phyloP scores from a whole-genome alignment of 2,888 invertebrate species.

The Hipparchia sbordonii region DNA sequence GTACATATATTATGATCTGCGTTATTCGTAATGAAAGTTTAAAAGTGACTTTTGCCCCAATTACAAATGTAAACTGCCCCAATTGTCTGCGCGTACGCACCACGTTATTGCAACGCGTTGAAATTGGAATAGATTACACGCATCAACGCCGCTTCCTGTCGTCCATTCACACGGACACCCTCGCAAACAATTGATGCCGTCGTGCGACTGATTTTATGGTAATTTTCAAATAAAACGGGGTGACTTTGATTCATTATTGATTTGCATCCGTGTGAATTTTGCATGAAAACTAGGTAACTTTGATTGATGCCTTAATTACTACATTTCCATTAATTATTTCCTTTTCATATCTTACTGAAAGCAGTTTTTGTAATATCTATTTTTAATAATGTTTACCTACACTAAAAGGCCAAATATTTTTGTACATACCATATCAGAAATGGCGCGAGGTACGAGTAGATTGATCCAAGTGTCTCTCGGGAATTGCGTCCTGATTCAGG shows the following conservation, averaged over 20 bases:
- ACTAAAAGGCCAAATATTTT: too few relatives aligned
- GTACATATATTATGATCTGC: background rate
- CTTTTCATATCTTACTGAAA: too few relatives aligned
- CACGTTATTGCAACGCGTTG: slow-evolving; percentile 45
- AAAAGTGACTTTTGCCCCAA: slow-evolving; percentile 21
- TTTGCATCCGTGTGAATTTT: slow-evolving; percentile 51
- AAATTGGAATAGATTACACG: slow-evolving; percentile 75
- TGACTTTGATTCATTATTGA: slow-evolving; percentile 60
- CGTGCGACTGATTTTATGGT: slow-evolving; percentile 79
- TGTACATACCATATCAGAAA: too few relatives aligned
- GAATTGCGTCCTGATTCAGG: too few relatives aligned
- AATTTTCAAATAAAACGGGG: slow-evolving; percentile 61
- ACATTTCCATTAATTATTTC: too few relatives aligned
- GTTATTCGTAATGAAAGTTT: background rate
- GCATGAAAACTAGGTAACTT: background rate
- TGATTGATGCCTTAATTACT: background rate
- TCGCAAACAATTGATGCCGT: slow-evolving; percentile 61
- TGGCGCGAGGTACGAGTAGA: too few relatives aligned
- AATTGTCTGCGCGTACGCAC: slow-evolving; percentile 40
- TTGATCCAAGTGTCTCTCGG: too few relatives aligned
- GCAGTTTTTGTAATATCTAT: too few relatives aligned
- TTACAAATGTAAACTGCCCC: slow-evolving; percentile 27
- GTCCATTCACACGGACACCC: slow-evolving; percentile 59
- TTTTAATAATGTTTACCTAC: too few relatives aligned
- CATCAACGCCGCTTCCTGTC: slow-evolving; percentile 64